A percentile compares a stretch with the other conserved stretches of the same genome.
These are phyloP conservation scores for Zophobas morio DNA, from an alignment of 1,140 invertebrate genomes.

Conservation along the genomic window DNA sequence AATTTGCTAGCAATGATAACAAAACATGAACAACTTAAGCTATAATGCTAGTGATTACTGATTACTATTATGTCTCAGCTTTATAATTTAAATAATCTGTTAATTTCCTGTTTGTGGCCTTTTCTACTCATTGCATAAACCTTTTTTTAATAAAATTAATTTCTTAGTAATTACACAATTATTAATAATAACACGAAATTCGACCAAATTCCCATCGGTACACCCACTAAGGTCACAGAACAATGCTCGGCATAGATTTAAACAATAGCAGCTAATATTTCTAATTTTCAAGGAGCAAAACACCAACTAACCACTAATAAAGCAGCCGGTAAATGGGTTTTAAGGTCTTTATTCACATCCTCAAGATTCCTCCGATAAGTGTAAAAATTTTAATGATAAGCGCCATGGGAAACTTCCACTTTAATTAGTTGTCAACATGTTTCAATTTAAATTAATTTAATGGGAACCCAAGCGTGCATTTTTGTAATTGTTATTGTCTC, in stretches of 20 bases:
- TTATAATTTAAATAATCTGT: too few relatives aligned
- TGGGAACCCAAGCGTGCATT: background rate
- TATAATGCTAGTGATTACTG: too few relatives aligned
- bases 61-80: too few relatives aligned
- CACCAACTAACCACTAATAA: background rate
- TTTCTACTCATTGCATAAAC: too few relatives aligned
- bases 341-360: background rate
- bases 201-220: constrained; percentile 8
- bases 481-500: constrained; percentile 18
- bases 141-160: too few relatives aligned
- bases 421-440: constrained; percentile 16
- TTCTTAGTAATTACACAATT: background rate
- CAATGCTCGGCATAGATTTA: constrained; percentile 43
- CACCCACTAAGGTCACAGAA: constrained; percentile 26
- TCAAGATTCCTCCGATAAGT: constrained; percentile 9
- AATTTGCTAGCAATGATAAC: too few relatives aligned
- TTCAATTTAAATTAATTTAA: constrained; percentile 9
- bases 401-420: background rate
- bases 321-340: constrained; percentile 9
- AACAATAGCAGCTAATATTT: constrained; percentile 27
- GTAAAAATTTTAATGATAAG: constrained; percentile 29
- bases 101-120: too few relatives aligned
- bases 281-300: constrained; percentile 20
- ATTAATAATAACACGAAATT: constrained; percentile 22
- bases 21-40: too few relatives aligned